phyloP scores from a whole-genome alignment of 2,888 invertebrate species.

The Drosophila subquinaria region DNA sequence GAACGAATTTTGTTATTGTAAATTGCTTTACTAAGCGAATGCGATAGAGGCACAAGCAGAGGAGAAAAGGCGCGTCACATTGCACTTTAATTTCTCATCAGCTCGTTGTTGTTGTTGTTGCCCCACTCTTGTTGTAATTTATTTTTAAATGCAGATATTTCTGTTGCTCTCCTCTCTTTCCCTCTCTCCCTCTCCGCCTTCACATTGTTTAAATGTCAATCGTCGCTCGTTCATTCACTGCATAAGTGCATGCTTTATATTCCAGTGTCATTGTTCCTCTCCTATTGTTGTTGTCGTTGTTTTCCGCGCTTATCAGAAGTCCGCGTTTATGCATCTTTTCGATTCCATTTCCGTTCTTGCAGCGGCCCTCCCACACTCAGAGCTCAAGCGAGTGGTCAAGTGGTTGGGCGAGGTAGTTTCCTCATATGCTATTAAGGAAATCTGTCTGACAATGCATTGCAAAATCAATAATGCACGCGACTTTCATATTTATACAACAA shows the following conservation, averaged over 20 bases:
- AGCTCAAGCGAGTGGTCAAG: constrained; percentile 2
- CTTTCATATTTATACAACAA: not conserved
- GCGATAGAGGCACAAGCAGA: not conserved
- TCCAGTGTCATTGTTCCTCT: constrained; percentile 1
- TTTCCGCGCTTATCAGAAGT: constrained; percentile 38
- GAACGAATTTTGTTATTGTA: constrained; percentile 55
- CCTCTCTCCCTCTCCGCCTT: not conserved
- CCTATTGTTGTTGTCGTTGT: constrained; percentile 1
- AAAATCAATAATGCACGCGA: constrained; percentile 51
- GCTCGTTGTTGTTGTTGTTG: constrained; percentile 12
- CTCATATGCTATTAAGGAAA: constrained; percentile 14
- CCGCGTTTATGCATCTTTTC: constrained; percentile 19
- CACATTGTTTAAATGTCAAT: constrained; percentile 28
- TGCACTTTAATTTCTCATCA: constrained; percentile 56
- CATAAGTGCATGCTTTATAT: constrained; percentile 19
- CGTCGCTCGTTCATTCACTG: constrained; percentile 25
- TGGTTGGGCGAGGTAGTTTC: constrained; percentile 1
- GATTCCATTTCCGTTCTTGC: constrained; percentile 22
- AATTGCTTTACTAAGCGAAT: constrained; percentile 3
- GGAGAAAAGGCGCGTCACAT: constrained; percentile 14
- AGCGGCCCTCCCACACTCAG: constrained; percentile 36
- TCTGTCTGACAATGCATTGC: constrained; percentile 36
- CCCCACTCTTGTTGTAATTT: constrained; percentile 42
- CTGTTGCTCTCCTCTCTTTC: constrained; percentile 9
- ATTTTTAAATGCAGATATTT: constrained; percentile 52